These are phyloP conservation scores for Ephialtes manifestator DNA, from an alignment of 2,888 invertebrate genomes.

Conservation along the genomic window DNA sequence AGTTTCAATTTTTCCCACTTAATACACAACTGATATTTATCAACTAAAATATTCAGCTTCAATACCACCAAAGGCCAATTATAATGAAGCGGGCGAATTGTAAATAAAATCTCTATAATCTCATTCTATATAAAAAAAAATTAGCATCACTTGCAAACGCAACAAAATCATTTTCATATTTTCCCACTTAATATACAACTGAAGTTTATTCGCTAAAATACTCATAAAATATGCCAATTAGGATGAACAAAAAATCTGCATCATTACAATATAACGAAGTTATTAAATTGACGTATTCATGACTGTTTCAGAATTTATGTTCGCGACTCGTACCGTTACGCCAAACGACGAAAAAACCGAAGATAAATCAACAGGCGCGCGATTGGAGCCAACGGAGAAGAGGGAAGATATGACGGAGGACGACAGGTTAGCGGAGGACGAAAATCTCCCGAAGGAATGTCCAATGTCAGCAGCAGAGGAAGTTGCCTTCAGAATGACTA, in stretches of 20 bases:
- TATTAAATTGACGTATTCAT: neutral
- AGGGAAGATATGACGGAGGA: conserved; percentile 19
- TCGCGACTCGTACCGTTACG: conserved; percentile 22
- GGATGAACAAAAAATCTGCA: neutral
- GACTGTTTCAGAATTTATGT: conserved; percentile 62
- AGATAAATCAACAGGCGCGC: conserved; percentile 30
- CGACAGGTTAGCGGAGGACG: conserved; percentile 40
- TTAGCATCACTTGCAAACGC: too few relatives aligned
- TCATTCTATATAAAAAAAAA: too few relatives aligned
- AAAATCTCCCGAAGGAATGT: conserved; percentile 68
- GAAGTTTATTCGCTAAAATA: too few relatives aligned
- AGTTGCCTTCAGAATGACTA: conserved; percentile 79
- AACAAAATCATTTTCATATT: too few relatives aligned
- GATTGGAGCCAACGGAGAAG: conserved; percentile 14
- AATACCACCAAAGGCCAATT: neutral
- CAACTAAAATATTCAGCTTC: too few relatives aligned
- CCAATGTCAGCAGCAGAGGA: conserved; percentile 79
- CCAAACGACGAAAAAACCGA: conserved; percentile 34
- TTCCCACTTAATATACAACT: too few relatives aligned
- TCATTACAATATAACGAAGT: neutral
- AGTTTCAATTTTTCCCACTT: too few relatives aligned
- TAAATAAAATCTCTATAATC: too few relatives aligned
- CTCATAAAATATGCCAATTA: too few relatives aligned
- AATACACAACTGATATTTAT: too few relatives aligned
- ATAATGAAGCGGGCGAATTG: too few relatives aligned